A percentile compares a stretch with the other conserved stretches of the same genome.
These are phyloP conservation scores for Mergus octosetaceus DNA, from an alignment of 2,797 vertebrate genomes.

Conservation along the genomic window DNA sequence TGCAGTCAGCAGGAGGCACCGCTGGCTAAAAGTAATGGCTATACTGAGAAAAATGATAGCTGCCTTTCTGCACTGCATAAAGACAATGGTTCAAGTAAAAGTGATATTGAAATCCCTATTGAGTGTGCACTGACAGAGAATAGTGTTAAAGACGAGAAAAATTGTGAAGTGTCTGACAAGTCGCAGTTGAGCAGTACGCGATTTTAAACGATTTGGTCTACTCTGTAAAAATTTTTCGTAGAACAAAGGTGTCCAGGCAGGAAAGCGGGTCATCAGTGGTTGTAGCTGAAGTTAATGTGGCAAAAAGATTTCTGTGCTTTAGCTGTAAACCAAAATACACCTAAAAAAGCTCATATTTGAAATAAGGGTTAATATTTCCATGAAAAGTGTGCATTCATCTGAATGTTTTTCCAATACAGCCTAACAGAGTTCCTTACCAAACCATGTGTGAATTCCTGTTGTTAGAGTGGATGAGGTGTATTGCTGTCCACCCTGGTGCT, in stretches of 20 bases:
- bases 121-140: constrained; percentile 31
- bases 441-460: neutral
- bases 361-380: neutral
- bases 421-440: neutral
- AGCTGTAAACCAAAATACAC: constrained; percentile 31
- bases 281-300: constrained; percentile 3
- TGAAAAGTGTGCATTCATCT: neutral
- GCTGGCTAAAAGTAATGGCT: constrained; percentile 60
- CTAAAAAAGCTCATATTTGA: neutral
- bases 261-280: neutral
- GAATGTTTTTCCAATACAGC: neutral
- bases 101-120: constrained; percentile 17
- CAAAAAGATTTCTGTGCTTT: neutral
- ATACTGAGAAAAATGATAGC: constrained; percentile 50
- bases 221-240: neutral
- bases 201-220: constrained; percentile 55
- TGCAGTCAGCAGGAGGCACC: constrained; percentile 69
- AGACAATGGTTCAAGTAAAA: constrained; percentile 25
- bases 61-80: neutral
- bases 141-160: neutral
- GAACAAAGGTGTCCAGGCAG: neutral
- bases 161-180: neutral
- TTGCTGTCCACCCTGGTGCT: neutral
- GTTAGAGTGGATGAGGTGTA: neutral
- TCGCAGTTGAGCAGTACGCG: constrained; percentile 50